Evolutionary conservation across 2,113 vertebrate species (phyloP), one percentile per base, ranked within the genome.

Genomic region (Lipophrys pholis): DNA sequence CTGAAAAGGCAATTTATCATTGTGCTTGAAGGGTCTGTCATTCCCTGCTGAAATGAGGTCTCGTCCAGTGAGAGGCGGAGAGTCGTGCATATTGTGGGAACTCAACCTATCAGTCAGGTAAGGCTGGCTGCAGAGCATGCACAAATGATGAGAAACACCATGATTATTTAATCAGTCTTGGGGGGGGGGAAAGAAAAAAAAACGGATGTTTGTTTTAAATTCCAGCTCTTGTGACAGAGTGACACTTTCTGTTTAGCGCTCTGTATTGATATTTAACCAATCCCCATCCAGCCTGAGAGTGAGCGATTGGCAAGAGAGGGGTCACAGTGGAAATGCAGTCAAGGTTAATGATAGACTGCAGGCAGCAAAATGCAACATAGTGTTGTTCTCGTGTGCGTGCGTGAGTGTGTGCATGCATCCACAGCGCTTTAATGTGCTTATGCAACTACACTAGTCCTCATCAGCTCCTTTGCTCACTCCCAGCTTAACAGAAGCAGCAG

Each of bases 261-360:
- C 21, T 62, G 15, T 67, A 67, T 83, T 54, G 70, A 82, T 49
- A 65, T 56, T 59, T 72, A 83, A 85, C 68, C 68, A 63, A 57
- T 80, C 48, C 65, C 70, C 41, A 60, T 78, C 62, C 50, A 64
- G 75, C 62, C 65, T 64, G 59, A 76, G 73, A 73, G 60, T 57
- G 53, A 68, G 16, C 8, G 73, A 66, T 66, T 35, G 78, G 30
- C 57, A 69, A 42, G 51, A 63, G 46, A 41, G 15, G 73, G 75
- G 86, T 83, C 85, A 85, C 72, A 70, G 80, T 78, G 83, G 85
- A 90, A 88, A 90, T 62, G 84, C 80, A 84, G 78, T 87, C 86
- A 90, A 92, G 84, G 91, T 91, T 85, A 91, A 89, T 91, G 84
- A 90, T 50, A 67, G 79, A 86, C 82, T 86, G 77, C 80, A 82